These are phyloP conservation scores for Alloscopus bannaensis DNA, from an alignment of 2,888 invertebrate genomes.

Conservation along the genomic window DNA sequence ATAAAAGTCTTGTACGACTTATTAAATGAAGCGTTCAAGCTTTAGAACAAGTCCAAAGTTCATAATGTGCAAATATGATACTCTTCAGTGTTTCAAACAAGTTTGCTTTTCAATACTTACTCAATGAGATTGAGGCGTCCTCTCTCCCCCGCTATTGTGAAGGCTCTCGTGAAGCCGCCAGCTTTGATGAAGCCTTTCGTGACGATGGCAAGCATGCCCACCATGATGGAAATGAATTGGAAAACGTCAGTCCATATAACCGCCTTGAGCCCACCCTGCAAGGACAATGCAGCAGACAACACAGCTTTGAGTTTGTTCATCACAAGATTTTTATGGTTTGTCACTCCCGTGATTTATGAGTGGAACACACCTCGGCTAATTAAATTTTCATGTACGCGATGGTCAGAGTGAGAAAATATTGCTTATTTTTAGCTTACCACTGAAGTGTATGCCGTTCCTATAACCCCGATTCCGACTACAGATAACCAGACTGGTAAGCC, in stretches of 20 bases:
- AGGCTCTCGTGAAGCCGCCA: conserved; percentile 66
- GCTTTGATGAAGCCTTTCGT: conserved; percentile 66
- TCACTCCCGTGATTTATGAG: no score
- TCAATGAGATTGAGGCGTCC: conserved; percentile 63
- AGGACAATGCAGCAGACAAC: not conserved
- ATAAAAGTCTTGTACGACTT: no score
- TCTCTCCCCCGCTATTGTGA: conserved; percentile 57
- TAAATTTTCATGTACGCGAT: not conserved
- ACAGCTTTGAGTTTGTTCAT: not conserved
- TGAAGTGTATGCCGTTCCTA: conserved; percentile 72
- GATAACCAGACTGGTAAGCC: conserved; percentile 71
- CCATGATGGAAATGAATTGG: conserved; percentile 85
- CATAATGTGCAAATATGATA: no score
- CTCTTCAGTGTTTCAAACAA: no score
- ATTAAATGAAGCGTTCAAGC: no score
- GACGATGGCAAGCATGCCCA: conserved; percentile 73
- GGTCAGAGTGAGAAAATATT: not conserved
- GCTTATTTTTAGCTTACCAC: not conserved
- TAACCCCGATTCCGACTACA: conserved; percentile 70
- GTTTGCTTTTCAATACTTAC: conserved; percentile 14
- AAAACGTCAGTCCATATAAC: conserved; percentile 86
- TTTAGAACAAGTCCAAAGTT: no score
- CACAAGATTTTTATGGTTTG: not conserved
- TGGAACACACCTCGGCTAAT: not conserved
- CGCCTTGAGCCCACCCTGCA: conserved; percentile 85